These are phyloP conservation scores for Philonicus albiceps DNA, from an alignment of 2,888 invertebrate genomes.

Conservation along the genomic window DNA sequence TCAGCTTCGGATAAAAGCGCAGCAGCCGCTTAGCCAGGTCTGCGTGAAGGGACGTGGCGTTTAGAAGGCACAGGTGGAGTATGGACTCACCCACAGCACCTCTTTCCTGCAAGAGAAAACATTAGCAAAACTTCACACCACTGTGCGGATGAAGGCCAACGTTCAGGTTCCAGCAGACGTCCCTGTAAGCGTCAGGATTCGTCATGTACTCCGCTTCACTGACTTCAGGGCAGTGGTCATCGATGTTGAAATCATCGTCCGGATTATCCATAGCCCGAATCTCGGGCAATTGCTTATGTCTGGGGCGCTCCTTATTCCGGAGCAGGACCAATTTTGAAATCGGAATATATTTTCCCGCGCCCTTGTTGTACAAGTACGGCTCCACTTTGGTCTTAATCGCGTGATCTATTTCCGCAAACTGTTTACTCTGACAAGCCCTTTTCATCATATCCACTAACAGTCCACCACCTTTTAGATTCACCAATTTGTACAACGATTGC, in stretches of 20 bases:
- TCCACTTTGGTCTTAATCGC: conserved; percentile 90
- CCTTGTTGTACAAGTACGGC: conserved; percentile 92
- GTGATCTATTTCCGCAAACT: conserved; percentile 90
- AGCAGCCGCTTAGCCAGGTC: conserved; percentile 92
- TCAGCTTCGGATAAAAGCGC: conserved; percentile 91
- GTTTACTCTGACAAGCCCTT: conserved; percentile 86
- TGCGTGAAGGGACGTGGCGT: conserved; percentile 89
- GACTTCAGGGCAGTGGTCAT: conserved; percentile 76
- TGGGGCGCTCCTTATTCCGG: conserved; percentile 84
- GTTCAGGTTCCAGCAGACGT: conserved; percentile 90
- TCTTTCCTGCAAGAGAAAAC: conserved; percentile 68
- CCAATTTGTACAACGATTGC: conserved; percentile 85
- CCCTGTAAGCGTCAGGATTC: conserved; percentile 77
- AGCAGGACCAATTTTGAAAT: conserved; percentile 87
- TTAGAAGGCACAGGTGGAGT: conserved; percentile 90
- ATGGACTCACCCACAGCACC: conserved; percentile 97
- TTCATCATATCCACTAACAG: conserved; percentile 94
- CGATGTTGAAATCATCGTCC: conserved; percentile 83
- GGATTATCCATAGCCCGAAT: conserved; percentile 83
- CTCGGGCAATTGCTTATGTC: conserved; percentile 81
- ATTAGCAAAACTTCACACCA: background rate
- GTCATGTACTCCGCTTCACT: conserved; percentile 69
- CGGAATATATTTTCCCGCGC: conserved; percentile 89
- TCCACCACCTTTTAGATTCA: conserved; percentile 93
- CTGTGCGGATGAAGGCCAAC: conserved; percentile 56